Conservation (phyloP, 2,113 vertebrate genomes). For the Takifugu bimaculatus region DNA sequence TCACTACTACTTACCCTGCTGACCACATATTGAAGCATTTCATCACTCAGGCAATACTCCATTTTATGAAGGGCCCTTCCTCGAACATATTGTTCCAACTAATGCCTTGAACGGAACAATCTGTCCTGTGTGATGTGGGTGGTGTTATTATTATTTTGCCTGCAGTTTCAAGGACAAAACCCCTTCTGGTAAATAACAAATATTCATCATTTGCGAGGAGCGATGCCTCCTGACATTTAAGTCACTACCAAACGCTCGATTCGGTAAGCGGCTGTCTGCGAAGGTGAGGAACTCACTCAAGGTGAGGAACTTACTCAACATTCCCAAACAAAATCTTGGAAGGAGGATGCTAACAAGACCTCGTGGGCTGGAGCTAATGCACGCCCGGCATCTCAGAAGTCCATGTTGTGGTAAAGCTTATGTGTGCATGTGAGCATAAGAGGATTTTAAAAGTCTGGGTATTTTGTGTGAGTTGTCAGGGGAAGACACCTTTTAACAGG, state of each 20-base stretch:
- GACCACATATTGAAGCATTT: conserved; percentile 30
- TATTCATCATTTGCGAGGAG: conserved; percentile 17
- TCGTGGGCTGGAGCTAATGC: too few species aligned
- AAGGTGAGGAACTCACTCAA: too few species aligned
- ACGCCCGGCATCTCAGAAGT: too few species aligned
- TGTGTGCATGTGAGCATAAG: too few species aligned
- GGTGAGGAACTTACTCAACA: too few species aligned
- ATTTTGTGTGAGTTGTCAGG: too few species aligned
- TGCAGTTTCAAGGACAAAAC: conserved; percentile 31
- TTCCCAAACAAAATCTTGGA: too few species aligned
- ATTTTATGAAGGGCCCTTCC: conserved; percentile 16
- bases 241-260: conserved; percentile 28
- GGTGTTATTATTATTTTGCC: conserved; percentile 23
- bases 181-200: conserved; percentile 30
- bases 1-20: conserved; percentile 13
- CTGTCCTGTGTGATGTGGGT: conserved; percentile 24
- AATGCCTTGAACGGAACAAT: conserved; percentile 12
- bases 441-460: too few species aligned
- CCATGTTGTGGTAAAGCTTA: too few species aligned
- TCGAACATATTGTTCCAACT: conserved; percentile 11
- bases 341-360: too few species aligned
- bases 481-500: too few species aligned
- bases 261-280: too few species aligned
- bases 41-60: conserved; percentile 10
- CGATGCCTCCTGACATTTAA: conserved; percentile 20